Percentiles rank a stretch among this genome's conserved stretches.
phyloP scores from a whole-genome alignment of 2,797 vertebrate genomes.

The Sebastes hubbsi region DNA sequence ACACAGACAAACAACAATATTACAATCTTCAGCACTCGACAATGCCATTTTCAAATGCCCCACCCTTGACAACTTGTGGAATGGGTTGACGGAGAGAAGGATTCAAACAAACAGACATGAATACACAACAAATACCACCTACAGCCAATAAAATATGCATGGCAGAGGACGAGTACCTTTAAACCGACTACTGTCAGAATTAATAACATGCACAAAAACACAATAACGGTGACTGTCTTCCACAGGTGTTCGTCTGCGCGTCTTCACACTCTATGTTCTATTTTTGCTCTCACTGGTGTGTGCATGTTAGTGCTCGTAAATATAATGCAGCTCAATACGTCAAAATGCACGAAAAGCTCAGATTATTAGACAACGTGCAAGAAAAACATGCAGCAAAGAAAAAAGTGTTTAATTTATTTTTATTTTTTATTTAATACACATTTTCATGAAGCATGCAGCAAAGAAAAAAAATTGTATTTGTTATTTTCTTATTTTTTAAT shows the following conservation, averaged over 20 bases:
- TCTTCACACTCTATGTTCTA: conserved; percentile 38
- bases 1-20: conserved; percentile 69
- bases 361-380: conserved; percentile 11
- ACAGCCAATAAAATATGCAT: conserved; percentile 78
- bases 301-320: conserved; percentile 7
- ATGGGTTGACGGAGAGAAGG: conserved; percentile 59
- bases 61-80: conserved; percentile 74
- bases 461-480: too few species aligned
- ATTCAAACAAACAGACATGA: conserved; percentile 73
- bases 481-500: too few species aligned
- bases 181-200: conserved; percentile 69
- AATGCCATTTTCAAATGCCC: conserved; percentile 67
- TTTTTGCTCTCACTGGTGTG: conserved; percentile 31
- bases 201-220: conserved; percentile 54
- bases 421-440: too few species aligned
- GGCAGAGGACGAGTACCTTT: conserved; percentile 59
- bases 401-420: background rate
- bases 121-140: conserved; percentile 74
- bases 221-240: conserved; percentile 39
- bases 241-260: conserved; percentile 63
- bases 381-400: background rate
- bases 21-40: conserved; percentile 57
- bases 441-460: background rate
- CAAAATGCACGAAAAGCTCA: conserved; percentile 1
- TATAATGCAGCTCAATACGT: conserved; percentile 20